Percentiles rank a stretch among this genome's conserved stretches.
Conservation (phyloP, 1,140 invertebrate species). For the Gerris buenoi region DNA sequence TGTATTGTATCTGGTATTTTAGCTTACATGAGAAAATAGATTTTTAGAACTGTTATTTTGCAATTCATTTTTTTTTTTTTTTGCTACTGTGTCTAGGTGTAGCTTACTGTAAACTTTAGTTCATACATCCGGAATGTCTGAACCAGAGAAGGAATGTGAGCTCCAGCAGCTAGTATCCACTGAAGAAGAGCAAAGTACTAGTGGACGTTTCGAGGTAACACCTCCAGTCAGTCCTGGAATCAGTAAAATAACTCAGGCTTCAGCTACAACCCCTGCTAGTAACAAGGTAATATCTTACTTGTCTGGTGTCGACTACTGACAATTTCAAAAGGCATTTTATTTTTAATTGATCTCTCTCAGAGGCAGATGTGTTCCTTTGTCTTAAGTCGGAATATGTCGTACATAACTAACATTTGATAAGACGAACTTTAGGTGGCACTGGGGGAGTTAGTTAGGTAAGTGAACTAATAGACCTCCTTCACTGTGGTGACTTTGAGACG, state of each 20-base stretch:
- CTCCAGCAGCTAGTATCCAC: conserved; percentile 20
- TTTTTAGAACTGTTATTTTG: too few species aligned
- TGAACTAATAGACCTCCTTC: too few species aligned
- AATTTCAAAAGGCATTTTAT: neutral
- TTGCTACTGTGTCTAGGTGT: too few species aligned
- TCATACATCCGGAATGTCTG: conserved; percentile 17
- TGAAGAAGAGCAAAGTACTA: conserved; percentile 16
- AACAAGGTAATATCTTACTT: conserved; percentile 14
- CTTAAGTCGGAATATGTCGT: too few species aligned
- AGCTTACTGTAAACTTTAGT: too few species aligned
- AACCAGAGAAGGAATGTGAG: conserved; percentile 21
- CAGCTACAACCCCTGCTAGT: conserved; percentile 14
- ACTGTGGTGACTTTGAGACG: too few species aligned
- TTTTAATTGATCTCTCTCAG: neutral
- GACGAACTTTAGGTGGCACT: neutral
- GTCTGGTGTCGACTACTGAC: neutral
- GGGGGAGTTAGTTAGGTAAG: too few species aligned
- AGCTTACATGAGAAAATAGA: too few species aligned
- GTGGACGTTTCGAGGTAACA: conserved; percentile 14
- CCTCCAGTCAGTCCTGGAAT: conserved; percentile 18
- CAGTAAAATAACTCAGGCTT: conserved; percentile 17
- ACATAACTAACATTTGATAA: too few species aligned
- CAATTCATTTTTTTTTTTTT: too few species aligned
- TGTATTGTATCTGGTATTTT: too few species aligned
- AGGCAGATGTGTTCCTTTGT: too few species aligned